A percentile compares a stretch with the other conserved stretches of the same genome.
phyloP scores from a whole-genome alignment of 2,113 vertebrate genomes.

The Narcine bancroftii region DNA sequence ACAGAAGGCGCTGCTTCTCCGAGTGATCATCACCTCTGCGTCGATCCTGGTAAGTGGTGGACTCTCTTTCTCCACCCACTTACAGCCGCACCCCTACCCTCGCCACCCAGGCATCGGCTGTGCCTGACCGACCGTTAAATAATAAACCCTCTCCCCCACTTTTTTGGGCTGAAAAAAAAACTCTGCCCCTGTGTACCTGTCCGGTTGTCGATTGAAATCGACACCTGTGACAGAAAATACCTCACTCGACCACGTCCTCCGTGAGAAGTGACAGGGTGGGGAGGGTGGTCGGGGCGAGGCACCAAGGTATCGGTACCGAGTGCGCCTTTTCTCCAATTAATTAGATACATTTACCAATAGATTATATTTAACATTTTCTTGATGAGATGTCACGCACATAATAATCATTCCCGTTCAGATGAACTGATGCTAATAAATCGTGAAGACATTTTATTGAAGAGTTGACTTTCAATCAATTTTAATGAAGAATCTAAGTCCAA shows the following conservation, averaged over 20 bases:
- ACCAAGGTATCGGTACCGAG: neutral
- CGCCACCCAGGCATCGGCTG: neutral
- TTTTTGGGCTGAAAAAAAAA: neutral
- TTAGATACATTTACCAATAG: neutral
- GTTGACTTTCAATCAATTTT: neutral
- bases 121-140: neutral
- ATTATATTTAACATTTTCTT: neutral
- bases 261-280: neutral
- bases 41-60: slow-evolving; percentile 7
- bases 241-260: neutral
- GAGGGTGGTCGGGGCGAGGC: neutral
- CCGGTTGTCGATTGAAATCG: neutral
- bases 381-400: neutral
- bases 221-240: neutral
- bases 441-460: neutral
- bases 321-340: neutral
- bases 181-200: neutral
- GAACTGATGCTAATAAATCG: neutral
- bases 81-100: neutral
- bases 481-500: neutral
- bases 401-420: neutral
- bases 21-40: neutral
- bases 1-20: neutral
- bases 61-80: neutral
- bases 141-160: neutral